Conservation (phyloP, 2,888 invertebrate genomes). For the Prosapia bicincta region DNA sequence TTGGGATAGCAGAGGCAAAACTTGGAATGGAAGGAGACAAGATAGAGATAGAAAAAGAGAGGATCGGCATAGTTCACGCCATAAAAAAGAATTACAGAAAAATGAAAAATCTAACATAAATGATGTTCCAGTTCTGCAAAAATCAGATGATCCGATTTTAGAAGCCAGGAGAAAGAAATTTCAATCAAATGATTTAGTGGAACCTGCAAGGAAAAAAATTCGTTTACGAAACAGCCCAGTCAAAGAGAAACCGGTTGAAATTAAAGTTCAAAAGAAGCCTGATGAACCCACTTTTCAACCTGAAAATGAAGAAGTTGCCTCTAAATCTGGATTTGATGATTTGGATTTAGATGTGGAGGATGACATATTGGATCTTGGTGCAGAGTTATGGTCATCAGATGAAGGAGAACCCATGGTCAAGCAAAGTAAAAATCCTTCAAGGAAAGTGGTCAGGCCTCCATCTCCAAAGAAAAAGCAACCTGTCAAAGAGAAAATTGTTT, state of each 20-base stretch:
- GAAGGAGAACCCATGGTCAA: not conserved
- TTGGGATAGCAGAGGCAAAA: not conserved
- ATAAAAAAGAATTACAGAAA: not conserved
- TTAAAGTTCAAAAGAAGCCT: not conserved
- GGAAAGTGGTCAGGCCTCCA: not conserved
- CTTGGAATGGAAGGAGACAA: not conserved
- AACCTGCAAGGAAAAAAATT: slow-evolving; percentile 23
- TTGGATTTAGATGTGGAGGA: slow-evolving; percentile 16
- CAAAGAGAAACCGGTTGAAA: not conserved
- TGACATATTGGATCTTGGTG: slow-evolving; percentile 18
- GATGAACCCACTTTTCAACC: slow-evolving; percentile 6
- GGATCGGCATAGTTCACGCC: not conserved
- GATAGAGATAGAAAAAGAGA: slow-evolving; percentile 9
- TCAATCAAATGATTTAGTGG: slow-evolving; percentile 9
- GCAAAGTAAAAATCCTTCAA: not conserved
- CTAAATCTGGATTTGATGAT: not conserved
- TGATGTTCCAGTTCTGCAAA: slow-evolving; percentile 2
- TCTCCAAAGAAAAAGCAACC: not conserved
- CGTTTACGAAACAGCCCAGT: slow-evolving; percentile 9
- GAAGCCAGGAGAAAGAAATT: slow-evolving; percentile 24
- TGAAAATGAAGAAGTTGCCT: slow-evolving; percentile 11
- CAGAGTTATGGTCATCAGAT: slow-evolving; percentile 18
- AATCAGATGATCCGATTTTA: slow-evolving; percentile 17
- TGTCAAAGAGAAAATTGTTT: slow-evolving; percentile 4
- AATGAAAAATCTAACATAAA: slow-evolving; percentile 10